phyloP scores from a whole-genome alignment of 1,140 invertebrate species.

The Sminthurides bifidus region DNA sequence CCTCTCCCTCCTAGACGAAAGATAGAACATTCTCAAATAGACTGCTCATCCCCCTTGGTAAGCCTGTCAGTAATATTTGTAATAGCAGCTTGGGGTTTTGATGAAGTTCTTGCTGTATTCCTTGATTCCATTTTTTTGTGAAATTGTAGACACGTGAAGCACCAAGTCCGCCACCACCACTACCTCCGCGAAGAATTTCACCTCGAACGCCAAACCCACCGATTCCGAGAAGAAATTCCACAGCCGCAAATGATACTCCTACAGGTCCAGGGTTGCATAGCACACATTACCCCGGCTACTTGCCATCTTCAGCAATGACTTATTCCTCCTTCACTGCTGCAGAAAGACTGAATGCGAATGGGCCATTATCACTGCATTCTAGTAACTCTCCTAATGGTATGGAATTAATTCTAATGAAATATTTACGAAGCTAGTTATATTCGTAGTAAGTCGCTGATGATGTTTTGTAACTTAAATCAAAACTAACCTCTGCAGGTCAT shows the following conservation, averaged over 20 bases:
- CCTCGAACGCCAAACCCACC: conserved; percentile 25
- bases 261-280: background rate
- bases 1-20: conserved; percentile 48
- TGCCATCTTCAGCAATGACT: background rate
- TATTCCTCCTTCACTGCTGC: conserved; percentile 1
- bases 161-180: conserved; percentile 18
- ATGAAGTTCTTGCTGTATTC: background rate
- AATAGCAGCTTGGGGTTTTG: background rate
- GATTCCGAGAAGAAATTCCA: conserved; percentile 28
- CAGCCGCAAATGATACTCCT: background rate
- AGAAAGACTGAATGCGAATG: conserved; percentile 20
- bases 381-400: too few relatives aligned
- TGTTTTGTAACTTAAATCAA: too few relatives aligned
- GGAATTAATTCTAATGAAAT: too few relatives aligned
- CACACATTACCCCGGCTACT: background rate
- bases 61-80: background rate
- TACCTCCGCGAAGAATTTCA: conserved; percentile 26
- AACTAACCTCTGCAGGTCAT: too few relatives aligned
- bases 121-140: background rate
- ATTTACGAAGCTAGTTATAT: too few relatives aligned
- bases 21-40: conserved; percentile 48
- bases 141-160: conserved; percentile 1
- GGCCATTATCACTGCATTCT: too few relatives aligned
- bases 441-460: too few relatives aligned
- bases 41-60: conserved; percentile 37